Conservation (phyloP, 2,888 invertebrate genomes). For the Arrhopalites spinosus region DNA sequence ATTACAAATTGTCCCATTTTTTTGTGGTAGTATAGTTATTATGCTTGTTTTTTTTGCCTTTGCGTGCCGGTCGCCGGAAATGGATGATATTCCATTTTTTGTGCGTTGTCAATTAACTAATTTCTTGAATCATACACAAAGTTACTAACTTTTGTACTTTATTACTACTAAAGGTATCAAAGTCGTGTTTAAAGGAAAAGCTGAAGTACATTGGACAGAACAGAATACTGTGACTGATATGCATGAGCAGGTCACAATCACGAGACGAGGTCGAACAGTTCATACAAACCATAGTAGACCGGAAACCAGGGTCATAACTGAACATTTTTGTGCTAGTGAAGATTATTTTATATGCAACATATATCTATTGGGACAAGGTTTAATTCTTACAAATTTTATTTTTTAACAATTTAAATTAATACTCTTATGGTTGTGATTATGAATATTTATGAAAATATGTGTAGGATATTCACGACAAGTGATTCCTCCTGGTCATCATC, state of each 20-base stretch:
- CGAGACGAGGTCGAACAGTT: constrained; percentile 66
- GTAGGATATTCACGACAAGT: constrained; percentile 65
- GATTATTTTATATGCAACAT: constrained; percentile 78
- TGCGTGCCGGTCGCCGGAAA: too few species aligned
- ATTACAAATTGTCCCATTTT: too few species aligned
- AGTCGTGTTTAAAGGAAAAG: constrained; percentile 74
- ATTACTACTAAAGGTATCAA: constrained; percentile 67
- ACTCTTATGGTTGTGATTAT: neutral
- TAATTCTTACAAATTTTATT: neutral
- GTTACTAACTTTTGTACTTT: neutral
- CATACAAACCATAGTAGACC: too few species aligned
- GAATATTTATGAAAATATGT: neutral
- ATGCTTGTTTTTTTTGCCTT: neutral
- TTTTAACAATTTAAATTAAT: neutral
- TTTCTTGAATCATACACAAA: too few species aligned
- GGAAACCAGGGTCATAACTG: constrained; percentile 63
- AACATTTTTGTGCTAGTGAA: constrained; percentile 66
- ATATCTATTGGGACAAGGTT: constrained; percentile 72
- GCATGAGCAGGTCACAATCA: too few species aligned
- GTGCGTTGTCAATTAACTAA: too few species aligned
- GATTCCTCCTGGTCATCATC: constrained; percentile 71
- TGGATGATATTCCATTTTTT: too few species aligned
- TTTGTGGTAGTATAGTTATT: neutral
- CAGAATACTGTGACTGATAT: constrained; percentile 64
- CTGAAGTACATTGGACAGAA: constrained; percentile 74